Percentiles rank a stretch among this genome's conserved stretches.
These are phyloP conservation scores for Drosophila malerkotliana DNA, from an alignment of 1,140 invertebrate species.

Conservation along the genomic window DNA sequence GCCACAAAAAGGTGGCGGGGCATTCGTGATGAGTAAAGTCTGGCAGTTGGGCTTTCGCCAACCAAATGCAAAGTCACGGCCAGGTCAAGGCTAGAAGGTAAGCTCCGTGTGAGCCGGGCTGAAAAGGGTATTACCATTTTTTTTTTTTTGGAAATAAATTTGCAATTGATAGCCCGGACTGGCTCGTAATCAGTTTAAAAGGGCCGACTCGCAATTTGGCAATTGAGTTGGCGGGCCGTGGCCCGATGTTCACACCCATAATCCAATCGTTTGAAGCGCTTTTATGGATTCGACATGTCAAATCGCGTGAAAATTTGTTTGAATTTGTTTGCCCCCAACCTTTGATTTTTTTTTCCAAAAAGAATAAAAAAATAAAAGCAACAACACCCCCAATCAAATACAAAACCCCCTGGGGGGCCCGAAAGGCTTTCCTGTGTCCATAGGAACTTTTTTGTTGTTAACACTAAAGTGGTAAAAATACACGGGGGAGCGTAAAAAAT, in stretches of 20 bases:
- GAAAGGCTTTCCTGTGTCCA: constrained; percentile 40
- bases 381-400: constrained; percentile 26
- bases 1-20: constrained; percentile 53
- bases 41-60: constrained; percentile 22
- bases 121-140: constrained; percentile 24
- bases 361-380: neutral
- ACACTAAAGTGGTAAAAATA: constrained; percentile 40
- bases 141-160: constrained; percentile 51
- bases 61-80: constrained; percentile 61
- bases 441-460: constrained; percentile 37
- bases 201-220: constrained; percentile 58
- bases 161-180: constrained; percentile 60
- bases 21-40: constrained; percentile 40
- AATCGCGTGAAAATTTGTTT: constrained; percentile 69
- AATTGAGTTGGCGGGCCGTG: constrained; percentile 42
- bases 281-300: constrained; percentile 72
- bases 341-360: neutral
- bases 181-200: constrained; percentile 72
- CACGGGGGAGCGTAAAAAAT: constrained; percentile 16
- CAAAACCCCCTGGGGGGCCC: constrained; percentile 17
- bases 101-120: constrained; percentile 10
- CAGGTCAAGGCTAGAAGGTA: constrained; percentile 58
- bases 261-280: constrained; percentile 67
- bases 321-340: constrained; percentile 36
- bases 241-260: constrained; percentile 54